Conservation (phyloP, 2,888 invertebrate genomes). For the Sinohyriopsis cumingii region DNA sequence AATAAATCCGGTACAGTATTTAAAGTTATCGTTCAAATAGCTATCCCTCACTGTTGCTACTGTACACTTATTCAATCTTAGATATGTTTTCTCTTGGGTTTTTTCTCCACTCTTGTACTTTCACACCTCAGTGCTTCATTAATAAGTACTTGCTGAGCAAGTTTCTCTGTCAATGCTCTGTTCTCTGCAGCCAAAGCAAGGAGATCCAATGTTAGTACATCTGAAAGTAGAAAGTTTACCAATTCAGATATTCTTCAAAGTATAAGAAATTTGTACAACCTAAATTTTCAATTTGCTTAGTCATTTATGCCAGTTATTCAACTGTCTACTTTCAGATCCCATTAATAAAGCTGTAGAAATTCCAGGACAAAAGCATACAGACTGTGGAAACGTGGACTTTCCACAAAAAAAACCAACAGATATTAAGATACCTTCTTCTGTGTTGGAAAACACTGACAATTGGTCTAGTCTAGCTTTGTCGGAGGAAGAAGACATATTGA, state of each 20-base stretch:
- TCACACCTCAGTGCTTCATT: conserved; percentile 1
- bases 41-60: conserved; percentile 5
- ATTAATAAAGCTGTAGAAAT: background rate
- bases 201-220: conserved; percentile 8
- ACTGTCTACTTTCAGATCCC: background rate
- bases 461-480: background rate
- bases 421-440: too few species aligned
- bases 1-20: conserved; percentile 18
- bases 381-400: too few species aligned
- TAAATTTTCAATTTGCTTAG: too few species aligned
- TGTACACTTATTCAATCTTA: background rate
- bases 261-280: background rate
- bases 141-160: background rate
- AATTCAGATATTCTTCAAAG: background rate
- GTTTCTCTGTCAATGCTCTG: background rate
- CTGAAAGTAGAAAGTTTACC: conserved; percentile 9
- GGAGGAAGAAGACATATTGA: background rate
- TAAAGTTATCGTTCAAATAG: conserved; percentile 8
- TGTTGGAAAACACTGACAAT: too few species aligned
- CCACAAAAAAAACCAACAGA: too few species aligned
- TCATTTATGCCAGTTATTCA: too few species aligned
- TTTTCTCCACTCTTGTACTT: conserved; percentile 1
- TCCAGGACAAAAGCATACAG: background rate
- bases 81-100: background rate
- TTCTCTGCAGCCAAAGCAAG: conserved; percentile 15